Evolutionary conservation across 1,140 invertebrate species (phyloP).

Genomic region (Panagrolaimus sp.): DNA sequence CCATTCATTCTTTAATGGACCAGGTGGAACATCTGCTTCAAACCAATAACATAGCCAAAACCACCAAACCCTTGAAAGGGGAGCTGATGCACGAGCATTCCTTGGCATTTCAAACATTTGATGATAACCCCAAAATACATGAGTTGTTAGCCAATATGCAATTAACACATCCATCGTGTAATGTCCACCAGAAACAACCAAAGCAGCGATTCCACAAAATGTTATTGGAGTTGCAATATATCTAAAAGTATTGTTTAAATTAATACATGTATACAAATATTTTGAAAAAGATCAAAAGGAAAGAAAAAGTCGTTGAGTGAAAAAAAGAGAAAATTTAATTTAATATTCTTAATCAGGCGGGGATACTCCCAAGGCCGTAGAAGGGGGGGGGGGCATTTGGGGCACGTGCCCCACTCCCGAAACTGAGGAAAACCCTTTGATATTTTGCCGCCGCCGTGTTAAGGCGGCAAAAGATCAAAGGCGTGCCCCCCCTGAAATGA

Average conservation of each 20-base stretch:
- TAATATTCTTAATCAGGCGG: no score
- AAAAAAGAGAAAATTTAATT: no score
- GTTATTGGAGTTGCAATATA: constrained; percentile 57
- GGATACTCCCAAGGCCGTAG: no score
- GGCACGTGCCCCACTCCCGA: no score
- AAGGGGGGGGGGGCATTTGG: no score
- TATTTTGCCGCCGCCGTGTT: no score
- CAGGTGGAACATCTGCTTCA: constrained; percentile 50
- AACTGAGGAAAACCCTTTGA: no score
- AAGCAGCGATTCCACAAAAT: constrained; percentile 54
- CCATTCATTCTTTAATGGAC: constrained; percentile 54
- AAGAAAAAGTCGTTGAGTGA: no score
- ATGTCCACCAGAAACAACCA: constrained; percentile 59
- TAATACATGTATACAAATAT: no score
- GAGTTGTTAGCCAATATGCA: background rate
- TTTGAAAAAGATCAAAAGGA: no score
- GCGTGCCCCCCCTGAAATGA: no score
- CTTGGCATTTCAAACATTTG: constrained; percentile 55
- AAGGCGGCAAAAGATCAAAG: no score
- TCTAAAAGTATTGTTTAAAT: constrained; percentile 37
- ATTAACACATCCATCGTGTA: constrained; percentile 46
- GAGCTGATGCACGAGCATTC: constrained; percentile 43
- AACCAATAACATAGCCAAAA: constrained; percentile 57
- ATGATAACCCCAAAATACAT: constrained; percentile 57
- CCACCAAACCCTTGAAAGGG: constrained; percentile 55